Evolutionary conservation across 2,888 invertebrate species (phyloP).

Genomic region (Ophion obscuratus): DNA sequence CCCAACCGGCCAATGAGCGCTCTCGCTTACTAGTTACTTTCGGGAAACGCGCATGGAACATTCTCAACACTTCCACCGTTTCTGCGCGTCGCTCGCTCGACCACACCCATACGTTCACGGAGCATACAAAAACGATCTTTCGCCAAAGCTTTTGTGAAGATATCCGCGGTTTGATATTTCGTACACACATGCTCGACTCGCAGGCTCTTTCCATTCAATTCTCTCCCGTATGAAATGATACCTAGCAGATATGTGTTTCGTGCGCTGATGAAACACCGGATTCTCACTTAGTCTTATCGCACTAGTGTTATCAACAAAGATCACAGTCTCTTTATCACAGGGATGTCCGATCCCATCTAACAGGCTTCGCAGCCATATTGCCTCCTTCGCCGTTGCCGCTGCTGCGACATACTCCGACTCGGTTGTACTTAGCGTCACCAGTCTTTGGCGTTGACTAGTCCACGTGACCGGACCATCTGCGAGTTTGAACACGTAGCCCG

Average conservation of each 20-base stretch:
- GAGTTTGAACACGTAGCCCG: slow-evolving; percentile 62
- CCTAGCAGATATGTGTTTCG: slow-evolving; percentile 60
- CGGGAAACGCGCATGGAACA: no score
- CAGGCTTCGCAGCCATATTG: slow-evolving; percentile 55
- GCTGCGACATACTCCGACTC: slow-evolving; percentile 43
- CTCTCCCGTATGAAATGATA: slow-evolving; percentile 61
- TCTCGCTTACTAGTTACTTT: no score
- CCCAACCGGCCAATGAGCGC: no score
- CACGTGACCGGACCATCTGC: slow-evolving; percentile 60
- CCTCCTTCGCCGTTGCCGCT: slow-evolving; percentile 55
- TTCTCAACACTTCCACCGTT: no score
- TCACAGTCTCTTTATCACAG: slow-evolving; percentile 26
- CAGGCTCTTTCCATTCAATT: slow-evolving; percentile 32
- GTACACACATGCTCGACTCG: slow-evolving; percentile 42
- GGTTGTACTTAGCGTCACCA: slow-evolving; percentile 59
- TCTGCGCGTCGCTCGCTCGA: no score
- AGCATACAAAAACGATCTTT: neutral
- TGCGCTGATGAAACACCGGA: slow-evolving; percentile 15
- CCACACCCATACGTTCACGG: no score
- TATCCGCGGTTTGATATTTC: slow-evolving; percentile 43
- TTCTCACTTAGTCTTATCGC: slow-evolving; percentile 55
- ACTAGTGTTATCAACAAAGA: slow-evolving; percentile 60
- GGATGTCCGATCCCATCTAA: slow-evolving; percentile 48
- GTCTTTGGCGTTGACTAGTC: slow-evolving; percentile 59
- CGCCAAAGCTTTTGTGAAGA: slow-evolving; percentile 22